Conservation (phyloP, 2,797 vertebrate genomes). For the Octomys mimax region DNA sequence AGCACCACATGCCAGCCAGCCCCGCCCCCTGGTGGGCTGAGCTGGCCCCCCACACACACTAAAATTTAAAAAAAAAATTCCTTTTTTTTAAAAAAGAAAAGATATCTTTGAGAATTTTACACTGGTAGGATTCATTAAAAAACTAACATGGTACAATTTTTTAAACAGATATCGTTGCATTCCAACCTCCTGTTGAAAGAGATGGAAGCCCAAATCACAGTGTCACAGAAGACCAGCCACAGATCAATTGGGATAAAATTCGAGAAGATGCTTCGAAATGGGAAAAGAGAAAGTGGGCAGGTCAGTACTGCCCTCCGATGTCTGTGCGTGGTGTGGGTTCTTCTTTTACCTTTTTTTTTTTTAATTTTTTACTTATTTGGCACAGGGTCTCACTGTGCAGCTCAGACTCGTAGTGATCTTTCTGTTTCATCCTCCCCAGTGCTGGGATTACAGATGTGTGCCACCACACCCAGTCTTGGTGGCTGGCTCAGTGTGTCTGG, state of each 20-base stretch:
- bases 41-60: too few species aligned
- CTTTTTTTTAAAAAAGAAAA: too few species aligned
- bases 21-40: too few species aligned
- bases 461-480: too few species aligned
- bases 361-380: too few species aligned
- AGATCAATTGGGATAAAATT: slow-evolving; percentile 94
- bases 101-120: slow-evolving; percentile 37
- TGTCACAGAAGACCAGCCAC: slow-evolving; percentile 37
- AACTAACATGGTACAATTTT: slow-evolving; percentile 60
- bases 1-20: too few species aligned
- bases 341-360: background rate
- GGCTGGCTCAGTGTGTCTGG: too few species aligned
- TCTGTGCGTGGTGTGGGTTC: background rate
- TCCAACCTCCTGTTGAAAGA: slow-evolving; percentile 84
- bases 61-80: too few species aligned
- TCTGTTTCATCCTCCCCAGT: too few species aligned
- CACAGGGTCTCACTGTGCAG: too few species aligned
- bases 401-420: too few species aligned
- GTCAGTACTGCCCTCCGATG: slow-evolving; percentile 87
- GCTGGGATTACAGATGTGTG: too few species aligned
- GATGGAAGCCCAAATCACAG: slow-evolving; percentile 26
- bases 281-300: slow-evolving; percentile 95
- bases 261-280: slow-evolving; percentile 94
- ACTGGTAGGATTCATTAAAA: background rate
- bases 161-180: slow-evolving; percentile 72